Percentiles rank a stretch among this genome's conserved stretches.
Conservation (phyloP, 1,140 invertebrate species). For the Eufriesea mexicana region DNA sequence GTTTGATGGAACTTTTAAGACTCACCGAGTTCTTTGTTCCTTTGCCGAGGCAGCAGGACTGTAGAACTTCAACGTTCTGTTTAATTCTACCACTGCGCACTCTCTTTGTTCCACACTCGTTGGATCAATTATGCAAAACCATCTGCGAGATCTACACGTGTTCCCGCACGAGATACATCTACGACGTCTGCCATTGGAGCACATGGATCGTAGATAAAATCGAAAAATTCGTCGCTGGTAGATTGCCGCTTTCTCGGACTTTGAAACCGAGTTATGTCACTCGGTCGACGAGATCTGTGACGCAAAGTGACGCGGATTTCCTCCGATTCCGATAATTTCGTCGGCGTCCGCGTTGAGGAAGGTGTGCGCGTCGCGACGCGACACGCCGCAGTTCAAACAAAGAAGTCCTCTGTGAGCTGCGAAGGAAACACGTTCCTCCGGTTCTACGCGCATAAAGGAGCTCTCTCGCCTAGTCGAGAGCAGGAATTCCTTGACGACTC, state of each 20-base stretch:
- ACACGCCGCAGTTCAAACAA: conserved; percentile 60
- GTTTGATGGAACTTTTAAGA: neutral
- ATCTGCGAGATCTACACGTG: neutral
- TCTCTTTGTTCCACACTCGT: neutral
- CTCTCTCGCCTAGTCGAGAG: conserved; percentile 46
- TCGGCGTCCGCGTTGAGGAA: neutral
- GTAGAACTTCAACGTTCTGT: neutral
- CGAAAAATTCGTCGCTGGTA: neutral
- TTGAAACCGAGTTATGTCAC: neutral
- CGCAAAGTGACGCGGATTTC: neutral
- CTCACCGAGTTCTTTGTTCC: neutral
- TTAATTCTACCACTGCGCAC: neutral
- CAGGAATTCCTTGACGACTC: conserved; percentile 60
- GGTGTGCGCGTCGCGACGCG: conserved; percentile 16
- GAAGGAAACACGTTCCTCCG: conserved; percentile 59
- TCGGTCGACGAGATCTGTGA: neutral
- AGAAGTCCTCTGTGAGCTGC: conserved; percentile 58
- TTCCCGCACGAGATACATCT: too few species aligned
- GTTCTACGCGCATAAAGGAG: conserved; percentile 60
- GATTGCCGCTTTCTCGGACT: neutral
- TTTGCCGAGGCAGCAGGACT: neutral
- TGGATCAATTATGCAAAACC: neutral
- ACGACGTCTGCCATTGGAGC: neutral
- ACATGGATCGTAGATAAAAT: neutral
- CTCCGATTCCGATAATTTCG: neutral